A percentile compares a stretch with the other conserved stretches of the same genome.
These are phyloP conservation scores for Pollenia angustigena DNA, from an alignment of 2,888 invertebrate species.

Conservation along the genomic window DNA sequence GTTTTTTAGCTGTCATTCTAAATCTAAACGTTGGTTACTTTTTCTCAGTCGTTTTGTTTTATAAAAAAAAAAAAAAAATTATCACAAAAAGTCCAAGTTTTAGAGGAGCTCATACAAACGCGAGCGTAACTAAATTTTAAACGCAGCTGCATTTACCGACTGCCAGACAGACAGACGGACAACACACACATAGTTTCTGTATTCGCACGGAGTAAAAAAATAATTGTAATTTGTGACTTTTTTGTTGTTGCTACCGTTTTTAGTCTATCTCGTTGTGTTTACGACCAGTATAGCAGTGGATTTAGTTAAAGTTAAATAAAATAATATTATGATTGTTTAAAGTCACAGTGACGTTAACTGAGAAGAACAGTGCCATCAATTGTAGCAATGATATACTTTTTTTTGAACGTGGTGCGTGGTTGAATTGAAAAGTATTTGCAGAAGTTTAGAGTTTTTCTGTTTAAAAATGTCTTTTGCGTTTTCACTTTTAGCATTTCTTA, in stretches of 20 bases:
- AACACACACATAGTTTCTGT: conserved; percentile 28
- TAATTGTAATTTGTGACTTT: conserved; percentile 56
- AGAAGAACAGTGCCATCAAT: conserved; percentile 52
- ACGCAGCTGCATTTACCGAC: conserved; percentile 51
- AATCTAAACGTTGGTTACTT: conserved; percentile 66
- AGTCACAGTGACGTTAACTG: conserved; percentile 46
- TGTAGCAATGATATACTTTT: conserved; percentile 55
- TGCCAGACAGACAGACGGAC: conserved; percentile 11
- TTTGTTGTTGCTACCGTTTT: conserved; percentile 49
- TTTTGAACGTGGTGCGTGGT: conserved; percentile 26
- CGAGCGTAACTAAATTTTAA: conserved; percentile 36
- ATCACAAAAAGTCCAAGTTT: conserved; percentile 46
- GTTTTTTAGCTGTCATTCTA: conserved; percentile 52
- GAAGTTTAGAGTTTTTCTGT: background rate
- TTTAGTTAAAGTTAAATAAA: conserved; percentile 74
- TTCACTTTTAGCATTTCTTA: too few species aligned
- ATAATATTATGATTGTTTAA: conserved; percentile 67
- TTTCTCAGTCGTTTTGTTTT: conserved; percentile 47
- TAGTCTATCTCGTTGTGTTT: conserved; percentile 72
- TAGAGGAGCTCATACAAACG: conserved; percentile 52
- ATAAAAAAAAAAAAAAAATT: conserved; percentile 30
- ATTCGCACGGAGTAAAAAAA: conserved; percentile 61
- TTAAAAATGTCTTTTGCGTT: background rate
- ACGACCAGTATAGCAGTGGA: conserved; percentile 38
- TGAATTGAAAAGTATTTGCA: conserved; percentile 5